Percentiles rank a stretch among this genome's conserved stretches.
These are phyloP conservation scores for Phylloscopus whistleri DNA, from an alignment of 2,113 vertebrate genomes.

Conservation along the genomic window DNA sequence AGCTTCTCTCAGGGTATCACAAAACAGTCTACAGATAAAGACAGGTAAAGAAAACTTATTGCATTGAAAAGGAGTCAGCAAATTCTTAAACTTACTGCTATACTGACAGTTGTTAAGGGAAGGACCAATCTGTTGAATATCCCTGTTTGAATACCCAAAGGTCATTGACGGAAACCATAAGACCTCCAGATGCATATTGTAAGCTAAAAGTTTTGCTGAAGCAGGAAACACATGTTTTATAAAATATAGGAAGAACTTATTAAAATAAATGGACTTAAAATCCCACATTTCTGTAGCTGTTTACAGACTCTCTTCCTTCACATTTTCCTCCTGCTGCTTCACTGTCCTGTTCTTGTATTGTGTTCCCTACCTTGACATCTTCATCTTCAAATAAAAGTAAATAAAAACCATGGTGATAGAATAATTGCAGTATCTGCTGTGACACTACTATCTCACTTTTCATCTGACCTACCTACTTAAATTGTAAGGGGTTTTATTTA, in stretches of 20 bases:
- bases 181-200: not conserved
- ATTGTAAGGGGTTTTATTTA: not conserved
- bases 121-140: not conserved
- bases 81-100: not conserved
- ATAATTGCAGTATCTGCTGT: not conserved
- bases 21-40: not conserved
- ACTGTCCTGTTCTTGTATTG: not conserved
- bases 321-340: not conserved
- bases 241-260: not conserved
- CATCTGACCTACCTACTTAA: not conserved
- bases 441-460: not conserved
- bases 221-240: not conserved
- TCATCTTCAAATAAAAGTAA: not conserved
- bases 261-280: not conserved
- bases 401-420: not conserved
- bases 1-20: not conserved
- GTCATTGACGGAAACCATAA: not conserved
- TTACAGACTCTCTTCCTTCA: not conserved
- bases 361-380: not conserved
- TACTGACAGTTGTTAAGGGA: not conserved
- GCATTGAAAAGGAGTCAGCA: not conserved
- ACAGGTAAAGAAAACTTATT: not conserved
- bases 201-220: not conserved
- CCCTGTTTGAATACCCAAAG: not conserved
- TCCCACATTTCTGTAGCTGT: not conserved